Evolutionary conservation across 2,113 vertebrate genomes (phyloP).

Genomic region (Myiagra hebetior): DNA sequence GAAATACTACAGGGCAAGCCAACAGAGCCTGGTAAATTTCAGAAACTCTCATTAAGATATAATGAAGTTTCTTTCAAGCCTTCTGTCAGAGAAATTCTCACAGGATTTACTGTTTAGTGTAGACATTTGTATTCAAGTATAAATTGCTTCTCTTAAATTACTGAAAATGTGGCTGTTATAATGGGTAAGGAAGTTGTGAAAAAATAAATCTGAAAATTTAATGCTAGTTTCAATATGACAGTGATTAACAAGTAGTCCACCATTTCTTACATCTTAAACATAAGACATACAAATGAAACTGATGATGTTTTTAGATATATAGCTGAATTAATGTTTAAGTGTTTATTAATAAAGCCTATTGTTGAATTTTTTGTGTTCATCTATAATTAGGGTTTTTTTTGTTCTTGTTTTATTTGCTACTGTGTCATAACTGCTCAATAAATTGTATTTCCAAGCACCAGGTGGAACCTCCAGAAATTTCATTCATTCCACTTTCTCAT

Average conservation of each 20-base stretch:
- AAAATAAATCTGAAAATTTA: background rate
- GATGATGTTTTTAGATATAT: background rate
- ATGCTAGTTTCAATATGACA: background rate
- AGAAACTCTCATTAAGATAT: background rate
- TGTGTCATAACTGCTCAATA: background rate
- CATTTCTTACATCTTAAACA: background rate
- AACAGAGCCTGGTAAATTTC: background rate
- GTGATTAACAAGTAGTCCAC: background rate
- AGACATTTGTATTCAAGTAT: background rate
- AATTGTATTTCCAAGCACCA: background rate
- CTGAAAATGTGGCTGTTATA: background rate
- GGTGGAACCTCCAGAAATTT: background rate
- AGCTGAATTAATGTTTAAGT: background rate
- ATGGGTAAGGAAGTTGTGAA: background rate
- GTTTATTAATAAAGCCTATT: background rate
- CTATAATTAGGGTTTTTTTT: background rate
- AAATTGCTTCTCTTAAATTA: background rate
- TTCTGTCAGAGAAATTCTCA: background rate
- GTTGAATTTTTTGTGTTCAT: background rate
- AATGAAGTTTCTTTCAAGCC: background rate
- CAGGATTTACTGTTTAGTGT: background rate
- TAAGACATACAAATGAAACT: background rate
- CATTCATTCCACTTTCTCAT: background rate
- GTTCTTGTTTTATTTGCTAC: background rate
- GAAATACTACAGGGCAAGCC: background rate